Conservation (phyloP, 2,888 invertebrate species). For the Pammene aurita region DNA sequence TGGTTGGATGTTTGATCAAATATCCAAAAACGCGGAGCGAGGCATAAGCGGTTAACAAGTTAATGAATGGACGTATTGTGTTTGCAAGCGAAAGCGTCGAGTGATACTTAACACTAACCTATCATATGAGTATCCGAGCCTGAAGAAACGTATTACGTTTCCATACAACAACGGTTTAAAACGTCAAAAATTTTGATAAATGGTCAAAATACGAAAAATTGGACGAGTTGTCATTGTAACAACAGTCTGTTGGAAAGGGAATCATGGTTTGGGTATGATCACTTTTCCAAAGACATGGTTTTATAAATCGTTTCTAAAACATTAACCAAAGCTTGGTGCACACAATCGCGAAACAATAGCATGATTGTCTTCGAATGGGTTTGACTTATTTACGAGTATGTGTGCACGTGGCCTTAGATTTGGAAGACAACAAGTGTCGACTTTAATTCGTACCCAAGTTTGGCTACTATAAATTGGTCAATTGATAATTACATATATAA, state of each 20-base stretch:
- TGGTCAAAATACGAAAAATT: slow-evolving; percentile 20
- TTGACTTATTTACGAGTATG: neutral
- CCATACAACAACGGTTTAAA: slow-evolving; percentile 20
- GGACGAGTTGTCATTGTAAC: slow-evolving; percentile 14
- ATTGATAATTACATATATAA: slow-evolving; percentile 15
- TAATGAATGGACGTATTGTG: slow-evolving; percentile 38
- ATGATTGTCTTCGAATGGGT: neutral
- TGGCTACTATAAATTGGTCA: slow-evolving; percentile 60
- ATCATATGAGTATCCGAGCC: slow-evolving; percentile 3
- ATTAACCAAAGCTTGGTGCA: slow-evolving; percentile 4
- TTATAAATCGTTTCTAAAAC: neutral
- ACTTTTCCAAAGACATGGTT: neutral
- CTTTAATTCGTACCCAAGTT: slow-evolving; percentile 19
- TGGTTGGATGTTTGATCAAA: slow-evolving; percentile 20
- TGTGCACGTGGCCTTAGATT: slow-evolving; percentile 10
- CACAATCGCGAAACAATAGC: neutral
- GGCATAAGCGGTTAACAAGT: slow-evolving; percentile 40
- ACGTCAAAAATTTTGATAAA: slow-evolving; percentile 6
- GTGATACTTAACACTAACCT: slow-evolving; percentile 44
- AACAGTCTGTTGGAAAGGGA: neutral
- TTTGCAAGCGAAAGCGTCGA: slow-evolving; percentile 38
- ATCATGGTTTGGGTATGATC: neutral
- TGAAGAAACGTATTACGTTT: slow-evolving; percentile 33
- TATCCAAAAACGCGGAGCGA: slow-evolving; percentile 32
- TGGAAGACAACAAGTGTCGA: slow-evolving; percentile 53